Conservation (phyloP, 2,888 invertebrate species). For the Allolobophora icterica region DNA sequence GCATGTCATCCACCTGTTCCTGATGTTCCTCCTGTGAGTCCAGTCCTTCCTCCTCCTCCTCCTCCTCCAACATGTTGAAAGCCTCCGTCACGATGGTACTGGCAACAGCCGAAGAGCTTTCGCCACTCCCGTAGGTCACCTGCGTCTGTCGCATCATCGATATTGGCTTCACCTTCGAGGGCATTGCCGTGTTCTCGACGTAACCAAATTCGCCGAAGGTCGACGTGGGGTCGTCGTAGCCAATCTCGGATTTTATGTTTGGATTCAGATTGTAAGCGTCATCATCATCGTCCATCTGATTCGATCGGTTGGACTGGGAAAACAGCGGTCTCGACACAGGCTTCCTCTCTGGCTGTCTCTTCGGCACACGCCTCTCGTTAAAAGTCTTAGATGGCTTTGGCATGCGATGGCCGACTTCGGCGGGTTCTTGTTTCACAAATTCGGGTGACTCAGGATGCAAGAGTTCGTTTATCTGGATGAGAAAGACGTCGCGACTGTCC, state of each 20-base stretch:
- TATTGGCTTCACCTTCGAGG: background rate
- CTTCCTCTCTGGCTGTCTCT: background rate
- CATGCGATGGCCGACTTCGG: background rate
- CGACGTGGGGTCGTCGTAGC: constrained; percentile 3
- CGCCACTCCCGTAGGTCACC: background rate
- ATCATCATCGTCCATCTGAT: background rate
- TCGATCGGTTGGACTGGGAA: background rate
- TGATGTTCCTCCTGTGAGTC: background rate
- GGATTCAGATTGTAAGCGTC: background rate
- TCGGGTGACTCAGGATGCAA: background rate
- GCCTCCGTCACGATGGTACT: constrained; percentile 26
- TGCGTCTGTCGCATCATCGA: constrained; percentile 20
- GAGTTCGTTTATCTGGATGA: constrained; percentile 3
- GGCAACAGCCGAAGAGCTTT: background rate
- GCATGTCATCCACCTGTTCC: background rate
- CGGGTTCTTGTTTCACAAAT: background rate
- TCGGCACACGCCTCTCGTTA: background rate
- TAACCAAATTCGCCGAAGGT: constrained; percentile 5
- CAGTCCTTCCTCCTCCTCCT: background rate
- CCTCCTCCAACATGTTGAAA: background rate
- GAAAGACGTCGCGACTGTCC: constrained; percentile 26
- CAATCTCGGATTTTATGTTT: background rate
- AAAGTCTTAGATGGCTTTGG: background rate
- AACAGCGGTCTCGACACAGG: background rate
- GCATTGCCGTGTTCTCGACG: background rate